A percentile compares a stretch with the other conserved stretches of the same genome.
Evolutionary conservation across 92 coral and sea anemone species (phyloP).

Genomic region (Porites rus): DNA sequence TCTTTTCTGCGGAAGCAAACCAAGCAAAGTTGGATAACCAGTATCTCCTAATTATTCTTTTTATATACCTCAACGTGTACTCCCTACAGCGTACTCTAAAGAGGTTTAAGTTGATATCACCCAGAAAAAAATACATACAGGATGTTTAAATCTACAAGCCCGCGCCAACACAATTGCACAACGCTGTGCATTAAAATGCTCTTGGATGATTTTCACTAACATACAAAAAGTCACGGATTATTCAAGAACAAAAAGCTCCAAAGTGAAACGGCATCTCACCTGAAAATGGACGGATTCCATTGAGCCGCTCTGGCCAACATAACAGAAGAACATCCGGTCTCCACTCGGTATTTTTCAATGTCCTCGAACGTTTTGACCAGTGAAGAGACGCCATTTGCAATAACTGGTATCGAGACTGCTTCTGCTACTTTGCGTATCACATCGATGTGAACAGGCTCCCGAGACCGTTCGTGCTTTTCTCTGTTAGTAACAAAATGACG

Average conservation of each 20-base stretch:
- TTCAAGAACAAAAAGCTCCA: too few species aligned
- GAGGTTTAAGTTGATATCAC: too few species aligned
- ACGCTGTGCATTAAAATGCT: too few species aligned
- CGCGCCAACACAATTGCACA: too few species aligned
- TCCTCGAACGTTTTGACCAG: constrained; percentile 83
- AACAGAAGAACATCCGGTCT: constrained; percentile 90
- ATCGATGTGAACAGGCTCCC: constrained; percentile 85
- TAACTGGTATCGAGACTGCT: constrained; percentile 87
- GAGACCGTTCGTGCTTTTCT: constrained; percentile 90
- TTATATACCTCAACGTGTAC: too few species aligned
- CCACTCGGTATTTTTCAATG: constrained; percentile 80
- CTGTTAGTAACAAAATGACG: constrained; percentile 18
- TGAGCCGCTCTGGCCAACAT: constrained; percentile 99
- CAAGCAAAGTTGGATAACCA: not conserved
- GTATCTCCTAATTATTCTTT: too few species aligned
- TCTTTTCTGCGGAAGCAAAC: constrained; percentile 65
- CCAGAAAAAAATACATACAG: too few species aligned
- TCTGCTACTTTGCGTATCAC: constrained; percentile 82
- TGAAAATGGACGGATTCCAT: constrained; percentile 95
- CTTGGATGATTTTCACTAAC: too few species aligned
- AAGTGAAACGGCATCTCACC: constrained; percentile 48
- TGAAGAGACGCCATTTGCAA: constrained; percentile 94
- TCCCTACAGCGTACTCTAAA: too few species aligned
- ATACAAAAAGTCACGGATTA: too few species aligned
- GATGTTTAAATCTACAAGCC: too few species aligned